phyloP scores from a whole-genome alignment of 2,797 vertebrate genomes.

The Trachurus trachurus region DNA sequence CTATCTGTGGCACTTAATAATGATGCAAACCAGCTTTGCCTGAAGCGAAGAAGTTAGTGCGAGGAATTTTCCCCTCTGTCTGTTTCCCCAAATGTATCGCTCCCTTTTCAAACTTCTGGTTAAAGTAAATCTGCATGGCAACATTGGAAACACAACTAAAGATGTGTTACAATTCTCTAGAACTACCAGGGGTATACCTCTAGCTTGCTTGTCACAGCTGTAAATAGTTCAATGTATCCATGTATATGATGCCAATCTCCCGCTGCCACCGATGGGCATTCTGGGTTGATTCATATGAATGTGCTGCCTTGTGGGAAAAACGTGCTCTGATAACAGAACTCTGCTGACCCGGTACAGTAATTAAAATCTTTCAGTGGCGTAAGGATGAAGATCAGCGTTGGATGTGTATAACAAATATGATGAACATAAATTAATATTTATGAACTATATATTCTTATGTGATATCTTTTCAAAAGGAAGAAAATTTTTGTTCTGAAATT shows the following conservation, averaged over 20 bases:
- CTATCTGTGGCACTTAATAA: constrained; percentile 21
- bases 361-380: constrained; percentile 39
- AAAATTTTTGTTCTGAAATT: constrained; percentile 44
- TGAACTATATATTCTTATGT: constrained; percentile 47
- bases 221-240: constrained; percentile 78
- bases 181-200: constrained; percentile 54
- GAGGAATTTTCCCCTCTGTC: constrained; percentile 39
- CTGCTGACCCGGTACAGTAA: constrained; percentile 39
- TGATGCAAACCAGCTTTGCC: constrained; percentile 64
- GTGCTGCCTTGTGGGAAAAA: constrained; percentile 58
- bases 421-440: constrained; percentile 47
- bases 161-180: constrained; percentile 49
- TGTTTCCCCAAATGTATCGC: constrained; percentile 31
- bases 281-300: constrained; percentile 57
- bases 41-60: constrained; percentile 49
- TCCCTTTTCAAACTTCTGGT: constrained; percentile 51
- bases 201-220: constrained; percentile 75
- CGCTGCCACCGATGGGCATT: constrained; percentile 66
- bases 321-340: constrained; percentile 41
- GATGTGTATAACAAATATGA: constrained; percentile 58
- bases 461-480: constrained; percentile 51
- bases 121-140: constrained; percentile 80
- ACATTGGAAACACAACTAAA: constrained; percentile 64
- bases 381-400: constrained; percentile 52
- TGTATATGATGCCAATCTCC: constrained; percentile 62